Conservation (phyloP, 2,113 vertebrate genomes). For the Sapayoa aenigma region DNA sequence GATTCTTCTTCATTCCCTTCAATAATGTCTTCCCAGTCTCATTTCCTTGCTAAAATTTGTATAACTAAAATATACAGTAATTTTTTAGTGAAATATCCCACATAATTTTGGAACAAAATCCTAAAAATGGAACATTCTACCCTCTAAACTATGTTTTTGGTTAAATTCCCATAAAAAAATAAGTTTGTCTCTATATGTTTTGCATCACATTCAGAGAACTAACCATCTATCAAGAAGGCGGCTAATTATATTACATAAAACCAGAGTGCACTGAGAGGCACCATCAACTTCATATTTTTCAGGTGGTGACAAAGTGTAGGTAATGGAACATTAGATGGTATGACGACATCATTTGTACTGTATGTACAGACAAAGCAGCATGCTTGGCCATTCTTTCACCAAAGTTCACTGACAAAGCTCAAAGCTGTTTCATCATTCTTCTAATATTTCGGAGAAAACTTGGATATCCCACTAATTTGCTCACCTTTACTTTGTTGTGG, state of each 20-base stretch:
- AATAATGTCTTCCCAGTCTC: not conserved
- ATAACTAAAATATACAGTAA: not conserved
- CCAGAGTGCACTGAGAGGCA: not conserved
- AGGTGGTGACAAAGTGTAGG: not conserved
- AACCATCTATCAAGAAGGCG: not conserved
- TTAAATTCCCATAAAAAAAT: not conserved
- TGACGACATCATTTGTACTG: not conserved
- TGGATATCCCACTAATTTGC: not conserved
- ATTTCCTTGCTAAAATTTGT: not conserved
- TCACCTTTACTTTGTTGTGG: not conserved
- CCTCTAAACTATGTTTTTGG: not conserved
- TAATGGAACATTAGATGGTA: not conserved
- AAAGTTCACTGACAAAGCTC: not conserved
- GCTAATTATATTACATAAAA: not conserved
- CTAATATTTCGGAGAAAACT: not conserved
- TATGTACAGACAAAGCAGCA: not conserved
- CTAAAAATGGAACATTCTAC: not conserved
- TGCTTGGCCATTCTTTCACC: not conserved
- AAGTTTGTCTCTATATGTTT: not conserved
- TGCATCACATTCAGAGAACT: not conserved
- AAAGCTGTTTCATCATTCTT: not conserved
- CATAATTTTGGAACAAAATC: not conserved
- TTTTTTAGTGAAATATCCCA: not conserved
- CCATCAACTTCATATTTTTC: not conserved
- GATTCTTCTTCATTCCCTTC: not conserved